A percentile compares a stretch with the other conserved stretches of the same genome.
Evolutionary conservation across 1,140 invertebrate species (phyloP).

Genomic region (Helicoverpa zea): DNA sequence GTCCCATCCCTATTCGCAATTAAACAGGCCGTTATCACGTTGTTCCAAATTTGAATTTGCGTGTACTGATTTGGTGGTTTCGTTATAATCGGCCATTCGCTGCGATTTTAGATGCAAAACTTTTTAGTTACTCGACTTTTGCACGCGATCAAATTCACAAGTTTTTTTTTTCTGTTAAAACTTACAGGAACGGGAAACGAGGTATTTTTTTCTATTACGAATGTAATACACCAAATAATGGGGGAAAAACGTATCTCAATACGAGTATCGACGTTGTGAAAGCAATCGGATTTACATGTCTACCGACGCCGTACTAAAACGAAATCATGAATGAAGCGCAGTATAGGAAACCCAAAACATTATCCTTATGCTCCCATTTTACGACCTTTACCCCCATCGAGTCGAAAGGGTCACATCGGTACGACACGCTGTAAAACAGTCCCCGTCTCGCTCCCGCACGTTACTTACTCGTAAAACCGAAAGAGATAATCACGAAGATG

Average conservation of each 20-base stretch:
- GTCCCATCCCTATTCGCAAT: conserved; percentile 72
- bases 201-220: conserved; percentile 76
- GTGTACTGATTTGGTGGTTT: conserved; percentile 47
- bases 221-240: conserved; percentile 79
- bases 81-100: conserved; percentile 27
- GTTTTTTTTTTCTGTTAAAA: conserved; percentile 44
- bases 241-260: conserved; percentile 69
- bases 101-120: conserved; percentile 37
- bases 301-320: conserved; percentile 83
- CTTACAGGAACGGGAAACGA: conserved; percentile 62
- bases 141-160: conserved; percentile 21
- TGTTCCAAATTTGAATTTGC: conserved; percentile 75
- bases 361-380: conserved; percentile 87
- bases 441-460: conserved; percentile 71
- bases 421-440: conserved; percentile 79
- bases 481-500: conserved; percentile 85
- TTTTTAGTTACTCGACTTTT: conserved; percentile 8
- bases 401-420: conserved; percentile 82
- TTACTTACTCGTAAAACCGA: conserved; percentile 72
- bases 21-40: conserved; percentile 73
- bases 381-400: conserved; percentile 85
- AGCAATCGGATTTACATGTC: conserved; percentile 85
- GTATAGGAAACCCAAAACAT: conserved; percentile 85
- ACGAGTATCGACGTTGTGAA: conserved; percentile 76
- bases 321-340: conserved; percentile 86